Percentiles rank a stretch among this genome's conserved stretches.
phyloP scores from a whole-genome alignment of 2,797 vertebrate genomes.

The Bryconaethiops microstoma region DNA sequence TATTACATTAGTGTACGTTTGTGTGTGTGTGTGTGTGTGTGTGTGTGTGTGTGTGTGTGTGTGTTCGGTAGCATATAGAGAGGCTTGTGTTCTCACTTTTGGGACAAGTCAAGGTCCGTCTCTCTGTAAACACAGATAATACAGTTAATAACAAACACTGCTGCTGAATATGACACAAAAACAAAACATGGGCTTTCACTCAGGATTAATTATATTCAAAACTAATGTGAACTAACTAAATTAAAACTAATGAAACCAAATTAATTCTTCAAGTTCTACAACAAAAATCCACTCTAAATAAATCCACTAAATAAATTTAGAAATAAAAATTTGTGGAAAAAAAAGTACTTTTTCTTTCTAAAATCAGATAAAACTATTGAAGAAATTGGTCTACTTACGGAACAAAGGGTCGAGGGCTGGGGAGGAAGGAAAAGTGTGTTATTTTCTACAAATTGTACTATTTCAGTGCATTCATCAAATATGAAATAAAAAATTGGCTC shows the following conservation, averaged over 20 bases:
- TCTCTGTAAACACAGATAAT: slow-evolving; percentile 41
- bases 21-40: neutral
- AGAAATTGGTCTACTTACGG: neutral
- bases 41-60: neutral
- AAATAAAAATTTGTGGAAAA: too few relatives aligned
- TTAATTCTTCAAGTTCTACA: too few relatives aligned
- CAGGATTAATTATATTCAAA: too few relatives aligned
- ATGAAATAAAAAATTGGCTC: neutral
- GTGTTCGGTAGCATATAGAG: neutral
- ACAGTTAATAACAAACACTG: neutral
- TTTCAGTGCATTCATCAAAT: neutral
- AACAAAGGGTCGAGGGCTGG: neutral
- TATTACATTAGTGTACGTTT: too few relatives aligned
- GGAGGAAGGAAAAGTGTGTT: too few relatives aligned
- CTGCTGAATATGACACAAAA: too few relatives aligned
- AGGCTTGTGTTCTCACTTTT: slow-evolving; percentile 24
- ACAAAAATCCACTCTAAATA: too few relatives aligned
- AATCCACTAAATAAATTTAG: too few relatives aligned
- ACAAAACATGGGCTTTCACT: too few relatives aligned
- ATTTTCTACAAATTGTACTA: neutral
- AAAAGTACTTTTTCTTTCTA: too few relatives aligned
- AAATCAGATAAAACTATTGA: neutral
- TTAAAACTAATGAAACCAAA: too few relatives aligned
- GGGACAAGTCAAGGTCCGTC: neutral
- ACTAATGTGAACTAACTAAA: too few relatives aligned